Evolutionary conservation across 2,888 invertebrate species (phyloP).

Genomic region (Stenolophus ochropezus): DNA sequence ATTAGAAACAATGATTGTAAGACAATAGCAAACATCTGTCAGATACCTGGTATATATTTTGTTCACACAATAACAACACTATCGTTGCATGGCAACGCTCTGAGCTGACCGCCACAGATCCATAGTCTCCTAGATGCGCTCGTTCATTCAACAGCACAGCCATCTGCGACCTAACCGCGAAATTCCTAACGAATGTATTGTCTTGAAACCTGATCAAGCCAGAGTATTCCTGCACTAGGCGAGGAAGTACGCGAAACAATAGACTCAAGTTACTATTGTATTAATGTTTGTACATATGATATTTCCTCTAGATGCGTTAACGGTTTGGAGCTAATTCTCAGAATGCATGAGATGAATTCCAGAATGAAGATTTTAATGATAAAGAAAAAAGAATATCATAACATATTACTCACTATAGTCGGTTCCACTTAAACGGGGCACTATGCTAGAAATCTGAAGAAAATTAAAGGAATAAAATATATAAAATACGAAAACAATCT

Average conservation of each 20-base stretch:
- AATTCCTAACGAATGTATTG: conserved; percentile 33
- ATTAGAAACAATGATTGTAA: too few species aligned
- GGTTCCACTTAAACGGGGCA: too few species aligned
- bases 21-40: neutral
- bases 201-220: conserved; percentile 33
- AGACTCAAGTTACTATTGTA: conserved; percentile 40
- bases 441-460: too few species aligned
- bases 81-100: conserved; percentile 28
- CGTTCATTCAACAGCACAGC: conserved; percentile 8
- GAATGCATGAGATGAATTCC: neutral
- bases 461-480: too few species aligned
- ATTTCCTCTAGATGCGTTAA: conserved; percentile 41
- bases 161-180: conserved; percentile 29
- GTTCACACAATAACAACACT: conserved; percentile 18
- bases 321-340: neutral
- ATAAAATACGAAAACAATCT: too few species aligned
- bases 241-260: conserved; percentile 7
- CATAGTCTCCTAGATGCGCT: conserved; percentile 25
- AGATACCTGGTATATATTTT: neutral
- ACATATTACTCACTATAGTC: too few species aligned
- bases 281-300: conserved; percentile 40
- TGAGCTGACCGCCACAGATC: conserved; percentile 38
- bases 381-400: too few species aligned
- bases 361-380: neutral
- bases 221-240: neutral